These are phyloP conservation scores for Drosophila nikananu DNA, from an alignment of 1,140 invertebrate genomes.

Conservation along the genomic window DNA sequence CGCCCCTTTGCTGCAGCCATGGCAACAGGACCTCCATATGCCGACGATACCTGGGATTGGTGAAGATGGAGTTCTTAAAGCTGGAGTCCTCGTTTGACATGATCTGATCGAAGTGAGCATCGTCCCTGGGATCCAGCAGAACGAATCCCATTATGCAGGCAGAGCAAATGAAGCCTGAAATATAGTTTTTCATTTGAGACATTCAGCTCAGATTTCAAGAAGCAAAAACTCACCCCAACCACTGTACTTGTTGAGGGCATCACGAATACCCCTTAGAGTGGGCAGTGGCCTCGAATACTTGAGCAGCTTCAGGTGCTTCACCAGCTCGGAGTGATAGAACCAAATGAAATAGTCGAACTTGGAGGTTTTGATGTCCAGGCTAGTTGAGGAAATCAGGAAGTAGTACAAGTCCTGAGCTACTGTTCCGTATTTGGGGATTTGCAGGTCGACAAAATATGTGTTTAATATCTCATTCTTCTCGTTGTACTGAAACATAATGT, in stretches of 20 bases:
- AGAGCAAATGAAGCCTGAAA: conserved; percentile 26
- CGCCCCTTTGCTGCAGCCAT: conserved; percentile 67
- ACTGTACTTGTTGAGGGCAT: conserved; percentile 53
- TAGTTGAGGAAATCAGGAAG: conserved; percentile 67
- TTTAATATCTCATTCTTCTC: conserved; percentile 64
- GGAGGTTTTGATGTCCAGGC: conserved; percentile 52
- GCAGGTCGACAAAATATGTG: conserved; percentile 67
- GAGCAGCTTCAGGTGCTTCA: conserved; percentile 54
- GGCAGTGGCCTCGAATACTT: conserved; percentile 61
- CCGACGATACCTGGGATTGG: conserved; percentile 27
- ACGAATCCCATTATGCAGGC: conserved; percentile 36
- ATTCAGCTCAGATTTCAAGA: background rate
- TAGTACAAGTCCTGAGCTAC: conserved; percentile 79
- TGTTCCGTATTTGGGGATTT: conserved; percentile 64
- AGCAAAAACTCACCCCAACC: conserved; percentile 54
- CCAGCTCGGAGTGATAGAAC: conserved; percentile 67
- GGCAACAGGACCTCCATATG: conserved; percentile 60
- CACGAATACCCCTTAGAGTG: conserved; percentile 59
- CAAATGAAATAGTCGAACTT: conserved; percentile 77
- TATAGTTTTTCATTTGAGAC: background rate
- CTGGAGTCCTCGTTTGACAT: conserved; percentile 22
- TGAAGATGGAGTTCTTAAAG: conserved; percentile 50
- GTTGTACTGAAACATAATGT: conserved; percentile 88
- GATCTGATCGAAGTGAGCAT: conserved; percentile 62
- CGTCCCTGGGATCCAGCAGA: conserved; percentile 57